Evolutionary conservation across 2,113 vertebrate genomes (phyloP).

Genomic region (Polyodon spathula): DNA sequence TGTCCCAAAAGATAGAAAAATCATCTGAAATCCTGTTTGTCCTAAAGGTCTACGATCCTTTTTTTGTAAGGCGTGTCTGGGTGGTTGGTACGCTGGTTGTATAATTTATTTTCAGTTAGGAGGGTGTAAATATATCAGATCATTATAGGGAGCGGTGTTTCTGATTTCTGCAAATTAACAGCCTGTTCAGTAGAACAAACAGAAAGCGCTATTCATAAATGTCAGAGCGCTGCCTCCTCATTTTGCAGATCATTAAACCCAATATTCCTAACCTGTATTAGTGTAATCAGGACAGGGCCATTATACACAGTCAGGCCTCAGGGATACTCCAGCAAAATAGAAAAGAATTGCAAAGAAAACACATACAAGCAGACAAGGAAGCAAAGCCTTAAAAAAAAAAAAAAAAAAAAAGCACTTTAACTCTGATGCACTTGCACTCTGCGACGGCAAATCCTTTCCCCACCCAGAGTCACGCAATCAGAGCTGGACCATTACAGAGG

Average conservation of each 20-base stretch:
- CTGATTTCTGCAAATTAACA: conserved; percentile 70
- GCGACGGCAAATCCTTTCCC: conserved; percentile 61
- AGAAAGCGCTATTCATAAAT: conserved; percentile 87
- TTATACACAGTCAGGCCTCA: conserved; percentile 60
- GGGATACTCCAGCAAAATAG: conserved; percentile 44
- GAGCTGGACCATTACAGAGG: conserved; percentile 55
- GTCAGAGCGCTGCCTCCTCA: conserved; percentile 94
- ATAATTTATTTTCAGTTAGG: conserved; percentile 19
- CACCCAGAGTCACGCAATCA: conserved; percentile 39
- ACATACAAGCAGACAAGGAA: background rate
- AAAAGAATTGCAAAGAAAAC: conserved; percentile 16
- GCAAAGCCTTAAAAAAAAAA: background rate
- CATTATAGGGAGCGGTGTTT: conserved; percentile 56
- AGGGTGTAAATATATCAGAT: conserved; percentile 37
- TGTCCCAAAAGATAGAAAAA: too few species aligned
- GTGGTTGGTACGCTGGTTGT: conserved; percentile 18
- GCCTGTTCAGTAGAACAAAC: conserved; percentile 73
- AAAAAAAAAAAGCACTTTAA: too few species aligned
- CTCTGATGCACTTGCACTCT: too few species aligned
- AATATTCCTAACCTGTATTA: conserved; percentile 99
- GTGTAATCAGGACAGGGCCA: conserved; percentile 72
- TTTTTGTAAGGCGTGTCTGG: too few species aligned
- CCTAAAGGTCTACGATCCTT: too few species aligned
- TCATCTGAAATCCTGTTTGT: too few species aligned
- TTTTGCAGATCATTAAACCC: conserved; percentile 99